Percentiles rank a stretch among this genome's conserved stretches.
phyloP scores from a whole-genome alignment of 2,797 vertebrate species.

The Sebastes elongatus region DNA sequence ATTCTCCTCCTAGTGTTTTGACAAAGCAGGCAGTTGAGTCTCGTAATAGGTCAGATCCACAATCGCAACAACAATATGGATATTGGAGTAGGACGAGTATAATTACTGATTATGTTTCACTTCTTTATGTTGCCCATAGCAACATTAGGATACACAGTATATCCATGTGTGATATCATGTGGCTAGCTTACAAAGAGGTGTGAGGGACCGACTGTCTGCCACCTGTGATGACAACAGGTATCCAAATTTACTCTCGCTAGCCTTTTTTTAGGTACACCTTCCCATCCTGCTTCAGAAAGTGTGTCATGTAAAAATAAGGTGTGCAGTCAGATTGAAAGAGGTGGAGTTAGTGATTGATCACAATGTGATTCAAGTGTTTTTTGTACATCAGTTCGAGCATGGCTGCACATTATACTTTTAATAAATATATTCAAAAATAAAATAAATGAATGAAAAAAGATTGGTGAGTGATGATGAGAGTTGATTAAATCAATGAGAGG shows the following conservation, averaged over 20 bases:
- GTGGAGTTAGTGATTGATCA: neutral
- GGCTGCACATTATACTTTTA: neutral
- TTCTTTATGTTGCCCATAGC: conserved; percentile 12
- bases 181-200: conserved; percentile 31
- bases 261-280: conserved; percentile 29
- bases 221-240: conserved; percentile 46
- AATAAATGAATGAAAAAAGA: neutral
- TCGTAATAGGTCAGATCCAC: neutral
- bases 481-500: neutral
- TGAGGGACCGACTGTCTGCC: conserved; percentile 35
- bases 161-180: conserved; percentile 15
- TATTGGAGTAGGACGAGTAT: neutral
- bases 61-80: neutral
- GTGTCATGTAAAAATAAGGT: conserved; percentile 46
- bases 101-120: neutral
- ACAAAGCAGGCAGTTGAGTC: neutral
- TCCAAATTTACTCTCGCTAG: conserved; percentile 22
- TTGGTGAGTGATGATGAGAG: neutral
- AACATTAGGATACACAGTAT: neutral
- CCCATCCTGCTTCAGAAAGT: conserved; percentile 12
- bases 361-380: neutral
- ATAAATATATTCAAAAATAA: neutral
- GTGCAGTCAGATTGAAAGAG: neutral
- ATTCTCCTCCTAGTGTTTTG: conserved; percentile 19
- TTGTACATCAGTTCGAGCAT: neutral